These are phyloP conservation scores for Autographa pulchrina DNA, from an alignment of 2,888 invertebrate species.

Conservation along the genomic window DNA sequence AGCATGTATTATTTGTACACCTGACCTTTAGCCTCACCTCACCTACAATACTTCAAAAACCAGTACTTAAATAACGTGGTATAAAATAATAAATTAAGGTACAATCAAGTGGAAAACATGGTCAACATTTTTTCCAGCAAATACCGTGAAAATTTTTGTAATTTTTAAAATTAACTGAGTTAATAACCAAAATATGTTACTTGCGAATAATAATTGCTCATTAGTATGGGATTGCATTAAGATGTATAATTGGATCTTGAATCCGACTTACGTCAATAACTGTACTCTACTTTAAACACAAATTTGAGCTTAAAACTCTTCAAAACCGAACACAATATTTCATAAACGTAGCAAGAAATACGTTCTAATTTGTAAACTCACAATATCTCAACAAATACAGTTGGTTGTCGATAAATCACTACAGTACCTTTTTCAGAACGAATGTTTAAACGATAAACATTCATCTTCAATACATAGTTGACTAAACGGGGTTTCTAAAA, in stretches of 20 bases:
- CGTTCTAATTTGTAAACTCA: constrained; percentile 52
- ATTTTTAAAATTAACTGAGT: too few species aligned
- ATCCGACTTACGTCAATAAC: not conserved
- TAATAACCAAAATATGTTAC: too few species aligned
- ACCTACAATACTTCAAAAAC: not conserved
- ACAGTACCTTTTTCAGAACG: constrained; percentile 67
- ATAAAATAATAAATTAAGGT: constrained; percentile 1
- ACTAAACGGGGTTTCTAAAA: constrained; percentile 77
- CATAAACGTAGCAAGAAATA: constrained; percentile 44
- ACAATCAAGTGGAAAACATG: not conserved
- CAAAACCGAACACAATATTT: constrained; percentile 45
- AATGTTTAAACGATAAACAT: constrained; percentile 78
- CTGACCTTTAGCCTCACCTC: not conserved
- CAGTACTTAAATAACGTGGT: constrained; percentile 1
- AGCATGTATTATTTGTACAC: not conserved
- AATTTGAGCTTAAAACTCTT: constrained; percentile 30
- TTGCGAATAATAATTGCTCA: too few species aligned
- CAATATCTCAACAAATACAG: constrained; percentile 60
- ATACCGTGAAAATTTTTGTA: too few species aligned
- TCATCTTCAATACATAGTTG: constrained; percentile 80
- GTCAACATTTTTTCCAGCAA: too few species aligned
- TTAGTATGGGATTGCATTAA: too few species aligned
- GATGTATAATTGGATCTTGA: not conserved
- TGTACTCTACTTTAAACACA: constrained; percentile 12
- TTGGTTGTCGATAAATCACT: constrained; percentile 71